phyloP scores from a whole-genome alignment of 2,888 invertebrate species.

The Troilus luridus region DNA sequence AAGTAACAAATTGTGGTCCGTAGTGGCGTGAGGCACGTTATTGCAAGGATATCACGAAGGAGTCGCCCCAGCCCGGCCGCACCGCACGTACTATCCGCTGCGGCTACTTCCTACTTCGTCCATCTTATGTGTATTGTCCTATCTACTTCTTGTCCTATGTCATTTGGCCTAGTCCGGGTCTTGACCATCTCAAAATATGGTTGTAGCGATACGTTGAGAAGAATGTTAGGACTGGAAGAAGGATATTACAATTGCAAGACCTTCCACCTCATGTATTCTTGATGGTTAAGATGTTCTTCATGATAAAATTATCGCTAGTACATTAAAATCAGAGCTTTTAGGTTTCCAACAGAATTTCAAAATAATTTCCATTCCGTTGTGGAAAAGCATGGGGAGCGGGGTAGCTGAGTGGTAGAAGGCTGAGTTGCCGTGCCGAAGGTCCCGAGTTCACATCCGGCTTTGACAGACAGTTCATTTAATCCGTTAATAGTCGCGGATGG shows the following conservation, averaged over 20 bases:
- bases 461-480: too few relatives aligned
- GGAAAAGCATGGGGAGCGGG: too few relatives aligned
- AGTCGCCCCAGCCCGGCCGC: not conserved
- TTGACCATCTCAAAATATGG: not conserved
- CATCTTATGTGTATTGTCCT: constrained; percentile 10
- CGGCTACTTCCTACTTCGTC: constrained; percentile 6
- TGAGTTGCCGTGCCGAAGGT: too few relatives aligned
- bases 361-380: too few relatives aligned
- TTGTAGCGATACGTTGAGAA: not conserved
- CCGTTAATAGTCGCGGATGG: too few relatives aligned
- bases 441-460: too few relatives aligned
- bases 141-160: not conserved
- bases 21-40: constrained; percentile 51
- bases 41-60: constrained; percentile 44
- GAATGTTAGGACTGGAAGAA: not conserved
- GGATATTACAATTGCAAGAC: not conserved
- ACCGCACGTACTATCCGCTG: constrained; percentile 3
- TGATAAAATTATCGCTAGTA: not conserved
- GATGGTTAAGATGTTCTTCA: not conserved
- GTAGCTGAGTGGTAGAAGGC: too few relatives aligned
- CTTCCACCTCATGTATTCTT: not conserved
- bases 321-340: not conserved
- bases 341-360: too few relatives aligned
- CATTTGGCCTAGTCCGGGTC: not conserved
- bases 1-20: constrained; percentile 51